Base-by-base conservation (phyloP, 2,888 invertebrate species). In the Gymnosoma rotundatum region DNA sequence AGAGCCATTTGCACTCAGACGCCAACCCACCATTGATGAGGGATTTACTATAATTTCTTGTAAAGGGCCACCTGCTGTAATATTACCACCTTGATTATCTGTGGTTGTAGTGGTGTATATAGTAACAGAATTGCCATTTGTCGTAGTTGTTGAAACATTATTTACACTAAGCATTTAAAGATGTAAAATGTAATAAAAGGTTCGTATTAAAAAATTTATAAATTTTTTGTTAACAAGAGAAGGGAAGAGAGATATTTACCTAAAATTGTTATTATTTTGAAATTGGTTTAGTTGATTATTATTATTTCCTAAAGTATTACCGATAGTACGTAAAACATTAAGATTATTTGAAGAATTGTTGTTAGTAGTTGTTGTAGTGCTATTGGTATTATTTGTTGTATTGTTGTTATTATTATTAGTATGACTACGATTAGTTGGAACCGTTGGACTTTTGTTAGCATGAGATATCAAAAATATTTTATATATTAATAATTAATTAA, bases 31-130 rank as follows among this genome's bases (percentile, higher is more conserved):
- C 92, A 92, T 92, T 78, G 92, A 91, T 20, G 91, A 90, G 83
- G 92, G 91, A 89, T 92, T 92, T 66, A 92, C 92, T 85, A 92
- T 91, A 86, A 92, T 92, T 87, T 92, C 92, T 88, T 92, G 92
- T 67, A 92, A 80, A 38, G 91, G 91, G n/a, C 91, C 91, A 72
- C 90, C 89, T 67, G 87, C 88, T 32, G 90, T 89, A 72, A 89
- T 91, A 83, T 88, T 89, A 69, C 88, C 88, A 75, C 88, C 87
- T 86, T 90, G 90, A 82, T 92, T 91, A 82, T 91, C 91, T 83
- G 91, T 90, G 45, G 91, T 90, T 48, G 90, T 90, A 52, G 89
- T 88, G 79, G 92, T 90, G 64, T 92, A 92, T 86, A 91, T 91
- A 84, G 92, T 90, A 73, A 91, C 91, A 84, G 90, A 90, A 42